Evolutionary conservation across 2,888 invertebrate species (phyloP).

Genomic region (Trachelus troglodyta): DNA sequence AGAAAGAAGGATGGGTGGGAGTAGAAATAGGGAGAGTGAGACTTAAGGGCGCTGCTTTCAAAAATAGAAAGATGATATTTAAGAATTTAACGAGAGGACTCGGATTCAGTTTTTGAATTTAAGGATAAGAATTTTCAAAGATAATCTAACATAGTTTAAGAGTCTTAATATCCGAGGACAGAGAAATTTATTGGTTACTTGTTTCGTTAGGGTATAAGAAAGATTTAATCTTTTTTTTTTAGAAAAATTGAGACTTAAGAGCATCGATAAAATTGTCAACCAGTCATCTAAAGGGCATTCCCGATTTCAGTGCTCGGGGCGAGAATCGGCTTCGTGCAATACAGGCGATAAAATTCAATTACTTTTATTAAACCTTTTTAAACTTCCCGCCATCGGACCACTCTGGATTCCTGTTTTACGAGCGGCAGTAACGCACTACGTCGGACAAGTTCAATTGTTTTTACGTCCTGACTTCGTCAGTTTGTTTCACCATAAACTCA

Average conservation of each 20-base stretch:
- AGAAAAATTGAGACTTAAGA: background rate
- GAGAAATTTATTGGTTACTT: background rate
- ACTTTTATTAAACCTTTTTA: constrained; percentile 36
- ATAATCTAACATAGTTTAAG: background rate
- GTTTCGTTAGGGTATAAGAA: background rate
- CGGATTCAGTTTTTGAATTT: too few species aligned
- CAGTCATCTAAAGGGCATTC: background rate
- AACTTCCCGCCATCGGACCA: constrained; percentile 7
- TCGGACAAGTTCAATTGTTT: background rate
- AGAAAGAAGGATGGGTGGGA: constrained; percentile 18
- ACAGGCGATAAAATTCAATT: constrained; percentile 35
- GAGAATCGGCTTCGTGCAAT: constrained; percentile 5
- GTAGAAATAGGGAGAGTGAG: constrained; percentile 45
- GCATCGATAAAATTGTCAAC: background rate
- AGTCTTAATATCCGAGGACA: background rate
- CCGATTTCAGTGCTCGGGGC: background rate
- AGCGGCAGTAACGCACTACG: background rate
- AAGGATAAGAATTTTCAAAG: too few species aligned
- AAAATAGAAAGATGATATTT: constrained; percentile 48
- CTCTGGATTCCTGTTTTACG: background rate
- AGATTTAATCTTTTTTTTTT: background rate
- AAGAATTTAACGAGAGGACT: constrained; percentile 45
- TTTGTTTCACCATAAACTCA: background rate
- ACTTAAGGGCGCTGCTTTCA: constrained; percentile 40
- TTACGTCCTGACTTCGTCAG: background rate